These are phyloP conservation scores for Rhabdomys pumilio DNA, from an alignment of 2,797 vertebrate genomes.

Conservation along the genomic window DNA sequence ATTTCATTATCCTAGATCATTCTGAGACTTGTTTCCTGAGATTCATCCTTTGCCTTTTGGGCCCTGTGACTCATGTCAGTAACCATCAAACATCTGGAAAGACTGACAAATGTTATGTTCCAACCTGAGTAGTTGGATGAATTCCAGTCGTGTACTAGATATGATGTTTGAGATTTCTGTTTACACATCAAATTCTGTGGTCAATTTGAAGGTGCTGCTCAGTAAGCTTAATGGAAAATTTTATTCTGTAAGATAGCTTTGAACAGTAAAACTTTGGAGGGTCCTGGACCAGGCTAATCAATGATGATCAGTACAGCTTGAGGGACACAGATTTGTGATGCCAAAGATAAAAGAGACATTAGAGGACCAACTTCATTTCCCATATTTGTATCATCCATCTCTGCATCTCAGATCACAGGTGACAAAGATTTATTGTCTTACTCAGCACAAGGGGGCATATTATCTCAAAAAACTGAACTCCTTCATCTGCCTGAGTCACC, in stretches of 20 bases:
- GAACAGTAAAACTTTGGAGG: not conserved
- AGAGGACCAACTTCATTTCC: not conserved
- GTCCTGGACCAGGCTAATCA: not conserved
- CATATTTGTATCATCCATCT: not conserved
- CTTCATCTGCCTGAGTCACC: not conserved
- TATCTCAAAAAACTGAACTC: not conserved
- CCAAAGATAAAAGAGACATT: not conserved
- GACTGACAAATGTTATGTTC: not conserved
- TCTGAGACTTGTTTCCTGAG: not conserved
- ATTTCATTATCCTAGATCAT: not conserved
- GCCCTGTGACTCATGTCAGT: not conserved
- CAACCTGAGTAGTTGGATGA: not conserved
- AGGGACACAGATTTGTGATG: not conserved
- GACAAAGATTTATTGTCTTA: not conserved
- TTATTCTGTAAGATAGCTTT: not conserved
- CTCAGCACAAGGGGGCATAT: fast-evolving
- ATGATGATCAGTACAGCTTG: not conserved
- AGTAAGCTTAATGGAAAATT: not conserved
- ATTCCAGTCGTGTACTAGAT: not conserved
- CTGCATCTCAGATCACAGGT: not conserved
- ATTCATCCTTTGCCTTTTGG: not conserved
- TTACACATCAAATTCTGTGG: not conserved
- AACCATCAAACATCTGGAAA: not conserved
- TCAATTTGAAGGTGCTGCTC: not conserved
- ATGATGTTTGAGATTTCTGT: not conserved